These are phyloP conservation scores for Eumaeus atala DNA, from an alignment of 1,140 invertebrate genomes.

Conservation along the genomic window DNA sequence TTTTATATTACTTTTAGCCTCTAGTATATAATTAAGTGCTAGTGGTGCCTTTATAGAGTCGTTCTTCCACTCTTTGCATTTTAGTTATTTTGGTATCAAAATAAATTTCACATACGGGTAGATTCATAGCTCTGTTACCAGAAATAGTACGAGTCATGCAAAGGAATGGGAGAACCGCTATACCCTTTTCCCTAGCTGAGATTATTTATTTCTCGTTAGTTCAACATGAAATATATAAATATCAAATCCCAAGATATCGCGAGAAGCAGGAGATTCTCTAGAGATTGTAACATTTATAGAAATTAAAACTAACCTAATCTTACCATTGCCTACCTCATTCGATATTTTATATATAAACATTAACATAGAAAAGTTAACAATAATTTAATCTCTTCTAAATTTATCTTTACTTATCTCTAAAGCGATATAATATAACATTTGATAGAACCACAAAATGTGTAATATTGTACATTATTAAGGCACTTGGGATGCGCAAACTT, in stretches of 20 bases:
- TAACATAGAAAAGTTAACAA: constrained; percentile 72
- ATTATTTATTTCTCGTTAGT: too few relatives aligned
- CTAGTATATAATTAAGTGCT: not conserved
- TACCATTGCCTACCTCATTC: constrained; percentile 28
- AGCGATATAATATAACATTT: constrained; percentile 67
- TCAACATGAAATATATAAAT: constrained; percentile 21
- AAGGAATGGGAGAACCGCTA: too few relatives aligned
- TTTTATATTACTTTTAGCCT: constrained; percentile 1
- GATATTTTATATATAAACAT: constrained; percentile 51
- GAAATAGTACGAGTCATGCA: too few relatives aligned
- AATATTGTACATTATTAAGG: constrained; percentile 68
- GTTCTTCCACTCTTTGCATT: not conserved
- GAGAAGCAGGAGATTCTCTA: constrained; percentile 39
- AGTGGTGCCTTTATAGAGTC: not conserved
- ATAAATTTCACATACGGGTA: not conserved
- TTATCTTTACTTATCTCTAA: constrained; percentile 51
- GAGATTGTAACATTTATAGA: constrained; percentile 50
- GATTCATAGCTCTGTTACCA: not conserved
- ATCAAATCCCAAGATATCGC: not conserved
- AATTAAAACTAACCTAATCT: constrained; percentile 31
- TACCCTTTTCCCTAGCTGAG: too few relatives aligned
- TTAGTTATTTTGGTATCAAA: not conserved
- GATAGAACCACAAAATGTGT: constrained; percentile 59
- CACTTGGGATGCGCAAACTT: constrained; percentile 61
- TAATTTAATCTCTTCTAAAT: constrained; percentile 72